Evolutionary conservation across 2,797 vertebrate genomes (phyloP), one percentile per base, ranked within the genome.

Genomic region (Enteromius treurensis): DNA sequence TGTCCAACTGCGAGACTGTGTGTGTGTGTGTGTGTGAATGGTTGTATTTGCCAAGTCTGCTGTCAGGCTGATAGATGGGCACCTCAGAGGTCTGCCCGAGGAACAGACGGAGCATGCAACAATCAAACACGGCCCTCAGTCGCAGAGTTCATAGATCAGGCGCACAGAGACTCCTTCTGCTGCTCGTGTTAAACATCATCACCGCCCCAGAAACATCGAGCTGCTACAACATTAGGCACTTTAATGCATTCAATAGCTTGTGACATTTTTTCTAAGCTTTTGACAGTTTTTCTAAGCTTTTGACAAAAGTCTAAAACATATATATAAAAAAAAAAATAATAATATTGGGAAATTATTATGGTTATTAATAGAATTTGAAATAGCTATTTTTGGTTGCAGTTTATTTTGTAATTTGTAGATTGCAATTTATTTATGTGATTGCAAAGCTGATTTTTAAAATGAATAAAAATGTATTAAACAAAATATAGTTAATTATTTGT

Each of bases 1-100:
- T 67, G 26, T 58, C 55, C 51, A 29, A n/a, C 70, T 53, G 77
- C 3, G 23, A 23, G 40, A 40, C 32, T 32, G 19, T 62, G 60
- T 69, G 65, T 40, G 64, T 19, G 23, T 17, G 19, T 58, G 34
- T 58, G 73, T 55, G 49, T 26, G 26, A 55, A 3, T 77, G 62
- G 2, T 19, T 58, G 70, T 37, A 37, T 62, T 32, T 77, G 75
- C 75, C 58, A 77, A 64, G 60, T 64, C 23, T 77, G 21, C 68
- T 74, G 84, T 71, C 80, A 82, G 80, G 29, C 75, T 82, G 84
- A 85, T 79, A 78, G 80, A 85, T 78, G 76, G 19, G 55, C 58
- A 78, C n/a, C 84, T 85, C 21, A 40, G 34, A 85, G 79, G 40
- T 77, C 67, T 26, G 53, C 37, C 45, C 17, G 47, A 82, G 68